A percentile compares a stretch with the other conserved stretches of the same genome.
phyloP scores from a whole-genome alignment of 2,888 invertebrate species.

The Eulithis testata region DNA sequence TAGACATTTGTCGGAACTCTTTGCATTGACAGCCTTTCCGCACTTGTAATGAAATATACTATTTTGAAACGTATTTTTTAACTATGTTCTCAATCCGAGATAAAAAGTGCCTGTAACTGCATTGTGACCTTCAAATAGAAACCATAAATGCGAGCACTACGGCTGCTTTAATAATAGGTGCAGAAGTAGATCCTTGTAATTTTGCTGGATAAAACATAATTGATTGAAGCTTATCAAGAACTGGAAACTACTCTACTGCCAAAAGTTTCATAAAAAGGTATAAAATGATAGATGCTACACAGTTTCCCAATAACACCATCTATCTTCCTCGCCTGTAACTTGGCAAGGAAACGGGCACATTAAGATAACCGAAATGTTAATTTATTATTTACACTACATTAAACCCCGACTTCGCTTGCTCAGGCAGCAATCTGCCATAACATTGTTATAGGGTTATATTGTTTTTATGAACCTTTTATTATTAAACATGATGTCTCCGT shows the following conservation, averaged over 20 bases:
- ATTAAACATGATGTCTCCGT: conserved; percentile 23
- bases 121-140: too few relatives aligned
- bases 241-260: neutral
- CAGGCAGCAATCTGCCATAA: conserved; percentile 36
- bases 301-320: conserved; percentile 21
- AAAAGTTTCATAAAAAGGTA: neutral
- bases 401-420: conserved; percentile 48
- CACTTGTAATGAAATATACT: too few relatives aligned
- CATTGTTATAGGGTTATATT: conserved; percentile 33
- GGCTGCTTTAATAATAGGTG: too few relatives aligned
- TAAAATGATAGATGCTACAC: conserved; percentile 19
- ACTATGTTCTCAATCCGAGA: too few relatives aligned
- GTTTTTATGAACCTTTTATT: conserved; percentile 31
- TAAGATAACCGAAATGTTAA: conserved; percentile 74
- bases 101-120: too few relatives aligned
- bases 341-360: conserved; percentile 64
- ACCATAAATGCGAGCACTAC: too few relatives aligned
- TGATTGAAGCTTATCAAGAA: too few relatives aligned
- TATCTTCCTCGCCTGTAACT: conserved; percentile 39
- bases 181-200: too few relatives aligned
- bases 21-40: too few relatives aligned
- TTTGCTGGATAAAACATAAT: too few relatives aligned
- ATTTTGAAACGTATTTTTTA: too few relatives aligned
- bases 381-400: conserved; percentile 77
- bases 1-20: too few relatives aligned